Base-by-base conservation (phyloP, 2,888 invertebrate species). In the Crematogaster levior region DNA sequence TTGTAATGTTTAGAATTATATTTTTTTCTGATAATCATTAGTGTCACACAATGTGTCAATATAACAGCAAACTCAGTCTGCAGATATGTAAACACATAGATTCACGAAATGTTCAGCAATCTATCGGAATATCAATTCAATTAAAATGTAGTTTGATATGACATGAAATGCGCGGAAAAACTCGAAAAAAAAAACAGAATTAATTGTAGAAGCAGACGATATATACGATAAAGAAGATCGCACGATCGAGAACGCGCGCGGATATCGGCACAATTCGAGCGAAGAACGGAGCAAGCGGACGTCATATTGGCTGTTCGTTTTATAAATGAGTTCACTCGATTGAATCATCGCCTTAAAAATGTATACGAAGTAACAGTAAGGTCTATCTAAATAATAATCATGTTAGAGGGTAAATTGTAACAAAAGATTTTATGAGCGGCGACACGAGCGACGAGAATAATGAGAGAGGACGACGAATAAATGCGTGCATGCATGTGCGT, bases 331-430 rank as follows among this genome's bases (percentile, higher is more conserved):
- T 94, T 94, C 93, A 94, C 93, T 93, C 93, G 92, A 94, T 94
- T 94, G 94, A 94, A 94, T 94, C 94, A 94, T 94, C 94, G 94
- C 94, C 94, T 94, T 94, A 94, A 94, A 94, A 94, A 94, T 94
- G 94, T 94, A 94, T 94, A 94, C 94, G 94, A 94, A 94, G 90
- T 94, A 94, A 94, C 93, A 91, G 90, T 94, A 94, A 94, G 94
- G 93, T 75, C 68, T 94, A 94, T 94, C 92, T 94, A 94, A 94
- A 92, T 94, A 94, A 94, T 94, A 93, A 94, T 93, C 94, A 94
- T 92, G 91, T 93, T 94, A 94, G 93, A 93, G 91, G 92, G 91
- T 92, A 92, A 91, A 91, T 91, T 87, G 89, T 92, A 90, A 92
- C 91, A 92, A 93, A n/a, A 93, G 93, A 93, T 94, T 94, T 93